These are phyloP conservation scores for Reticulitermes speratus DNA, from an alignment of 1,140 invertebrate genomes.

Conservation along the genomic window DNA sequence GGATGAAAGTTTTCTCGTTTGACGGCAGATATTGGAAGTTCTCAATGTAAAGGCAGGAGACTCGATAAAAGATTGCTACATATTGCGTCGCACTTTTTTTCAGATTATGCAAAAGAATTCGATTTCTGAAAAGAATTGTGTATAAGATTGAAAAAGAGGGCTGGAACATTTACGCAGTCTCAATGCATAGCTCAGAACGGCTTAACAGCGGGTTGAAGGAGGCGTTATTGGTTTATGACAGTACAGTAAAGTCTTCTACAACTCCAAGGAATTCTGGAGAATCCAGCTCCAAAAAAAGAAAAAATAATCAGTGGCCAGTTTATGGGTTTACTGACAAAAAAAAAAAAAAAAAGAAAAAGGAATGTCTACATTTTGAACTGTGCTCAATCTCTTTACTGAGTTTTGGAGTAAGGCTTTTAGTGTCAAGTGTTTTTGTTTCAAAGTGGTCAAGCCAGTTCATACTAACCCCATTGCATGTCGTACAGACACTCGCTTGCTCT, in stretches of 20 bases:
- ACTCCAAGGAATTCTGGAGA: background rate
- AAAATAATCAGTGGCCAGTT: background rate
- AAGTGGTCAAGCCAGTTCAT: too few relatives aligned
- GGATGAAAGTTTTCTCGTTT: slow-evolving; percentile 16
- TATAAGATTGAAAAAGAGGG: slow-evolving; percentile 11
- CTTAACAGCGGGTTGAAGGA: background rate
- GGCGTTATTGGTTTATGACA: background rate
- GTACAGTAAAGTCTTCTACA: background rate
- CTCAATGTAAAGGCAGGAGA: slow-evolving; percentile 7
- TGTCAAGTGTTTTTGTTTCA: too few relatives aligned
- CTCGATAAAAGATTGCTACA: background rate
- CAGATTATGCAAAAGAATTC: slow-evolving; percentile 16
- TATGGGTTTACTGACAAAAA: background rate
- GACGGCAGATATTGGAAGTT: slow-evolving; percentile 15
- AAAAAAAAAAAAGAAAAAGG: too few relatives aligned
- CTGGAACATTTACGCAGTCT: slow-evolving; percentile 4
- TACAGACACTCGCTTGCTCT: too few relatives aligned
- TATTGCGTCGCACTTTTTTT: background rate
- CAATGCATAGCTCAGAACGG: background rate
- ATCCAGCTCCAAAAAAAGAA: background rate
- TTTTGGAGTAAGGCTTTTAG: too few relatives aligned
- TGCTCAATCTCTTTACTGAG: too few relatives aligned
- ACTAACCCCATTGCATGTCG: too few relatives aligned
- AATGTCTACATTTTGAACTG: background rate
- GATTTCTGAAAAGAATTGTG: slow-evolving; percentile 13